These are phyloP conservation scores for Scaptomyza flava DNA, from an alignment of 2,888 invertebrate species.

Conservation along the genomic window DNA sequence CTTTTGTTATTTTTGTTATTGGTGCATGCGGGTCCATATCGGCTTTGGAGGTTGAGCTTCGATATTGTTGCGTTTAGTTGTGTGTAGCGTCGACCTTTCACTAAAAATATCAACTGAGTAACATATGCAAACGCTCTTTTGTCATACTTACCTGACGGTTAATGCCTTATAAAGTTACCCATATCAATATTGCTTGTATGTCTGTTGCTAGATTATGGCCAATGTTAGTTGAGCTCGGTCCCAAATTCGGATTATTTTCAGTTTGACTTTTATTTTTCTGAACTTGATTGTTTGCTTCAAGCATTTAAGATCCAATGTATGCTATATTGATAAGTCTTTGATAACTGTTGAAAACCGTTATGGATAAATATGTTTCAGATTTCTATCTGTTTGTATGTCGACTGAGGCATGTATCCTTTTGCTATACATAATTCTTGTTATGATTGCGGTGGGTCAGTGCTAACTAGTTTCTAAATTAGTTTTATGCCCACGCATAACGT, in stretches of 20 bases:
- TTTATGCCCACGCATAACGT: neutral
- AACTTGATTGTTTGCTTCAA: constrained; percentile 1
- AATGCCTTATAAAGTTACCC: constrained; percentile 39
- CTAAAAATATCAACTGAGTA: constrained; percentile 17
- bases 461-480: constrained; percentile 30
- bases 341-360: neutral
- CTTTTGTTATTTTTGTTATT: constrained; percentile 8
- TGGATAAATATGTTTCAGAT: neutral
- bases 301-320: constrained; percentile 1
- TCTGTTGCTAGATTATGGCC: constrained; percentile 7
- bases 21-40: constrained; percentile 52
- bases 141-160: constrained; percentile 3
- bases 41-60: constrained; percentile 47
- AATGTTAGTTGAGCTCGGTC: constrained; percentile 21
- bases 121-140: neutral
- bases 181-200: constrained; percentile 24
- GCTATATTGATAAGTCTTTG: neutral
- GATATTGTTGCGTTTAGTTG: constrained; percentile 37
- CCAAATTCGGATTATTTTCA: constrained; percentile 16
- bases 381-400: neutral
- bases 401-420: neutral
- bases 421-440: constrained; percentile 15
- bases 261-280: constrained; percentile 21
- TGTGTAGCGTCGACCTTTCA: constrained; percentile 29
- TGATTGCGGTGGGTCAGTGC: neutral